Evolutionary conservation across 2,888 invertebrate genomes (phyloP), one percentile per base, ranked within the genome.

Genomic region (Synanthedon formicaeformis): DNA sequence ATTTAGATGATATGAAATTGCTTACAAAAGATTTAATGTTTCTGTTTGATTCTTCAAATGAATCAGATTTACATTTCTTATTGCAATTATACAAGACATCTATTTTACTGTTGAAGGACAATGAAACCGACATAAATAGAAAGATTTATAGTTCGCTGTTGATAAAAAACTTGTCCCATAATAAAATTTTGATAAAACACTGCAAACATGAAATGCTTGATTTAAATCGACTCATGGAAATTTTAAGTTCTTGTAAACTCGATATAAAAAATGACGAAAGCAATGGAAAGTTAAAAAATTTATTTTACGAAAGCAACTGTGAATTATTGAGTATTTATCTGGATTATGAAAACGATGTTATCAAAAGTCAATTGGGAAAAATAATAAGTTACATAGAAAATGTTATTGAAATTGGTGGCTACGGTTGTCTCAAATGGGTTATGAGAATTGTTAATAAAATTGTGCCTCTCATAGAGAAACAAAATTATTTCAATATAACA

Each of bases 361-460:
- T 59, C 51, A 51, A 60, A 51, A 53, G 41, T 51, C 53, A 66
- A 64, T 34, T 66, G 3, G 55, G 63, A 55, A 58, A 66, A 48
- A 55, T 82, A 41, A 57, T 78, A 49, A 57, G 65, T 52, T 81
- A 69, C 57, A 60, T 82, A 53, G 72, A 79, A 54, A 73, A 72
- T 56, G 67, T 81, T 4, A 58, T 79, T 45, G 84, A 88, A 62
- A 77, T 81, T 62, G 89, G 89, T 51, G 88, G 88, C 3, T 80
- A 83, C 64, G 83, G 81, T 1, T 86, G 85, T 54, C 57, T 89
- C 1, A 73, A 75, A 64, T 79, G 78, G 73, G 73, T 85, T 48
- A 58, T 88, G 40, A 75, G 71, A 59, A 79, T 86, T 40, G 63
- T 75, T 6, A 78, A 79, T 56, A 64, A 64, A 55, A 65, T 81